Conservation (phyloP, 2,888 invertebrate genomes). For the Yponomeuta sedellus region DNA sequence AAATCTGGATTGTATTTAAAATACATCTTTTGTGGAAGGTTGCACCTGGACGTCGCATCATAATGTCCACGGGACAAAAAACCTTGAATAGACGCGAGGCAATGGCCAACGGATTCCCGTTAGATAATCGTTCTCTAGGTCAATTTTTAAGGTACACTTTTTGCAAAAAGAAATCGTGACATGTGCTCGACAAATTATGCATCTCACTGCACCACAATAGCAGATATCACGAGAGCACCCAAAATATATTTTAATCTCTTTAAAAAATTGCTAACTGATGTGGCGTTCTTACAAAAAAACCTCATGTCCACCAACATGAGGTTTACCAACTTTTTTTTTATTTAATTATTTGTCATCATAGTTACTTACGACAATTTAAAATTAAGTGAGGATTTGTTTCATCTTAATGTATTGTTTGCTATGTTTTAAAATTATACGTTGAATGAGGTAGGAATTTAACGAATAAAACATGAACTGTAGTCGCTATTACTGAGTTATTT, state of each 20-base stretch:
- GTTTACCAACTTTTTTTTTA: too few species aligned
- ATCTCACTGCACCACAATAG: constrained; percentile 68
- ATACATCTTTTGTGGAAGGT: constrained; percentile 29
- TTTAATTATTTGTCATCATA: too few species aligned
- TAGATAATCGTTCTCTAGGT: constrained; percentile 59
- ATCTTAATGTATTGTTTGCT: too few species aligned
- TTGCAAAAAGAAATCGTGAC: constrained; percentile 49
- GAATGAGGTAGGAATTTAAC: not conserved
- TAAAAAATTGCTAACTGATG: constrained; percentile 40
- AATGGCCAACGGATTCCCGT: constrained; percentile 58
- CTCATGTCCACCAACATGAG: too few species aligned
- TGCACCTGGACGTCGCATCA: constrained; percentile 62
- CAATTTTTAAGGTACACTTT: constrained; percentile 60
- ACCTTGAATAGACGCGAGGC: constrained; percentile 50
- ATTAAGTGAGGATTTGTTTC: too few species aligned
- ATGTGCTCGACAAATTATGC: constrained; percentile 74
- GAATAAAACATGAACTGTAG: not conserved
- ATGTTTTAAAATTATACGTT: too few species aligned
- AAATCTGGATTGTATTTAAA: constrained; percentile 9
- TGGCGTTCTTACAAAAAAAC: too few species aligned
- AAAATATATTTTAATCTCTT: constrained; percentile 35
- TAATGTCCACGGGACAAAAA: constrained; percentile 69
- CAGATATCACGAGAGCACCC: constrained; percentile 53
- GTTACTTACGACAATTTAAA: not conserved
- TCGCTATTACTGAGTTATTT: constrained; percentile 19